phyloP scores from a whole-genome alignment of 2,888 invertebrate species.

The Xanthia togata region DNA sequence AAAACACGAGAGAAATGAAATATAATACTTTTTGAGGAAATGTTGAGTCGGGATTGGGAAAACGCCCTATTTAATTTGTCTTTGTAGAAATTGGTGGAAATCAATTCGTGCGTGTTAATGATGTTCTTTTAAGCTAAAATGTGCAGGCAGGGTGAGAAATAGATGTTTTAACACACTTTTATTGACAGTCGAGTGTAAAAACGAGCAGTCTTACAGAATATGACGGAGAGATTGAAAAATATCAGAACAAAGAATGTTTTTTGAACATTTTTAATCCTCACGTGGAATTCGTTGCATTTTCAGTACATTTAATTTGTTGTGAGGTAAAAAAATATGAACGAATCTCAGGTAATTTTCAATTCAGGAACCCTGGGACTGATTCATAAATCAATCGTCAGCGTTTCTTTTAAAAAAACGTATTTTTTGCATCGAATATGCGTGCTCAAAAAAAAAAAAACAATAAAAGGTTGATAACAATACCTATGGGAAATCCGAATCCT shows the following conservation, averaged over 20 bases:
- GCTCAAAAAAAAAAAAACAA: background rate
- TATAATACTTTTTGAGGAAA: background rate
- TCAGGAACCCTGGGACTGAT: background rate
- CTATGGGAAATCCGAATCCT: too few relatives aligned
- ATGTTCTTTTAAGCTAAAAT: constrained; percentile 3
- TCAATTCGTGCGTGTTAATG: constrained; percentile 36
- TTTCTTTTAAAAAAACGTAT: background rate
- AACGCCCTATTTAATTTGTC: background rate
- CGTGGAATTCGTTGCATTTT: constrained; percentile 18
- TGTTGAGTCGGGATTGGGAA: too few relatives aligned
- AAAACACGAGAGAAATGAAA: background rate
- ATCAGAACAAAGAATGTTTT: background rate
- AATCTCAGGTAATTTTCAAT: constrained; percentile 26
- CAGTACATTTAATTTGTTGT: background rate
- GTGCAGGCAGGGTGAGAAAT: background rate
- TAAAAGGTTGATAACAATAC: background rate
- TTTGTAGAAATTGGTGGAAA: constrained; percentile 7
- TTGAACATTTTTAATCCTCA: background rate
- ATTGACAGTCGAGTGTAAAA: background rate
- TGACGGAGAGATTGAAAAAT: background rate
- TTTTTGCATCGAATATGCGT: background rate
- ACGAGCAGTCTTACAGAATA: background rate
- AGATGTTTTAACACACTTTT: background rate
- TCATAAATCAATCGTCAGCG: background rate
- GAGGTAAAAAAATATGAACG: constrained; percentile 17